These are phyloP conservation scores for Tetanocera ferruginea DNA, from an alignment of 2,888 invertebrate genomes.

Conservation along the genomic window DNA sequence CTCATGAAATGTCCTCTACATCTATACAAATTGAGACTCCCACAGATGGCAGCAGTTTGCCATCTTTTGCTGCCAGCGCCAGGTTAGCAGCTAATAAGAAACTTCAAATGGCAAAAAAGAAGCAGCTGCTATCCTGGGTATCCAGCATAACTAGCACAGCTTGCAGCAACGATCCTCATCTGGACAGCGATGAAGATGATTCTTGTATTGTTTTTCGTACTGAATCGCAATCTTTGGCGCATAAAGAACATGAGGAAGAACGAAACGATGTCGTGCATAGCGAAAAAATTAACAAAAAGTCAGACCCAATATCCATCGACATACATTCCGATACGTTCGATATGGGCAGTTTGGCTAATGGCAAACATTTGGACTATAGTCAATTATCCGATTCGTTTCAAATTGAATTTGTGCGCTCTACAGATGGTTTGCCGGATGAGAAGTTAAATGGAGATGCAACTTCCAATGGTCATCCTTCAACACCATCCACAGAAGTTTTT, in stretches of 20 bases:
- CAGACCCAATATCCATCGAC: constrained; percentile 59
- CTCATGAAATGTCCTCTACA: constrained; percentile 62
- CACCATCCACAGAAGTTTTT: constrained; percentile 19
- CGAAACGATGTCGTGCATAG: constrained; percentile 31
- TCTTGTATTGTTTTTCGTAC: constrained; percentile 66
- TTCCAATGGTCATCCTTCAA: no score
- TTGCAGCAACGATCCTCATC: constrained; percentile 52
- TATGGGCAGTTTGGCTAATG: constrained; percentile 36
- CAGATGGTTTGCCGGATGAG: constrained; percentile 42
- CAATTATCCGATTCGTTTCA: constrained; percentile 68
- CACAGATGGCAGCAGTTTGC: constrained; percentile 59
- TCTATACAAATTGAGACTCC: constrained; percentile 70
- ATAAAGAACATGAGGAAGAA: constrained; percentile 46
- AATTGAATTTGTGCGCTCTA: constrained; percentile 67
- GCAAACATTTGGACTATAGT: constrained; percentile 60
- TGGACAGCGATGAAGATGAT: constrained; percentile 56
- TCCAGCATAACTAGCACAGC: constrained; percentile 60
- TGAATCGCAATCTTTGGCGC: constrained; percentile 62
- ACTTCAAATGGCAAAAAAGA: constrained; percentile 52
- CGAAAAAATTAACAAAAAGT: background rate
- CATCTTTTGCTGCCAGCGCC: constrained; percentile 50
- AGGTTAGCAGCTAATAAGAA: constrained; percentile 38
- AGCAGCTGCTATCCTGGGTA: constrained; percentile 60
- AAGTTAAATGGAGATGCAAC: constrained; percentile 35
- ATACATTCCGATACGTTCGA: constrained; percentile 62